These are phyloP conservation scores for Brachymystax lenok DNA, from an alignment of 2,797 vertebrate species.

Conservation along the genomic window DNA sequence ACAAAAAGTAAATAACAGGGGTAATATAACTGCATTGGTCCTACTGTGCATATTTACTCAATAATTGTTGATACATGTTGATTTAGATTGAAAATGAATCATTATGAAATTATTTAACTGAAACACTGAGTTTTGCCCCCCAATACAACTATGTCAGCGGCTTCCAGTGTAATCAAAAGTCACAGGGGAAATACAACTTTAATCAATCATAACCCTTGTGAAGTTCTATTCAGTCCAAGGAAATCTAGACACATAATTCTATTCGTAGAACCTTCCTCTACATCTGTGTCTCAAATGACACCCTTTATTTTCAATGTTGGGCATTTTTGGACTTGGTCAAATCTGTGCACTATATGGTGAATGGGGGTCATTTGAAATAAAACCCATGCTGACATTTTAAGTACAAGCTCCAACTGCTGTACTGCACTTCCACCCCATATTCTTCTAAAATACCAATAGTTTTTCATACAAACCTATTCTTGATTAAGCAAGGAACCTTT, in stretches of 20 bases:
- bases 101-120: not conserved
- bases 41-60: not conserved
- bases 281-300: not conserved
- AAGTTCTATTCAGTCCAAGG: not conserved
- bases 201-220: not conserved
- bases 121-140: not conserved
- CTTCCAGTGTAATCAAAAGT: not conserved
- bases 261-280: not conserved
- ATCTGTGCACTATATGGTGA: not conserved
- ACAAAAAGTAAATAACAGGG: not conserved
- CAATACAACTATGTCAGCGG: not conserved
- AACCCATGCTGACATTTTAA: not conserved
- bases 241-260: not conserved
- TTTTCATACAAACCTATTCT: constrained; percentile 1
- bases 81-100: not conserved
- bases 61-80: not conserved
- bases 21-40: not conserved
- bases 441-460: not conserved
- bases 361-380: constrained; percentile 1
- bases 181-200: not conserved
- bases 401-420: not conserved
- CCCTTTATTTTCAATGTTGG: not conserved
- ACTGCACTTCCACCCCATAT: not conserved
- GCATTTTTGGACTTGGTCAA: not conserved
- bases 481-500: not conserved